Conservation (phyloP, 2,797 vertebrate genomes). For the Platyrinchus mystaceus region DNA sequence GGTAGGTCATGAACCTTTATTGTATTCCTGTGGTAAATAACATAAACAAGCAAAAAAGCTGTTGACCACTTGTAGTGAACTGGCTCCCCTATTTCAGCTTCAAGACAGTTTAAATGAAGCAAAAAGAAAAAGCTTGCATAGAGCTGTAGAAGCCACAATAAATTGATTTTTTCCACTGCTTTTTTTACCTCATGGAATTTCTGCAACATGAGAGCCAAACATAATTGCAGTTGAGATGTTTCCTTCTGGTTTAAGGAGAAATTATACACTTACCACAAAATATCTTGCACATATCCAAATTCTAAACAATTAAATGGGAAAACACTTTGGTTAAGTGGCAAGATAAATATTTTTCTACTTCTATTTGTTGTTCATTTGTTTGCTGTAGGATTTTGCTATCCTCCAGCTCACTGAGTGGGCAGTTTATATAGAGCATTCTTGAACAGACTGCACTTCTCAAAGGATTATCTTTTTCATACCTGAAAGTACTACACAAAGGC, state of each 20-base stretch:
- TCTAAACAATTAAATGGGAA: not conserved
- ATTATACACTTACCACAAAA: not conserved
- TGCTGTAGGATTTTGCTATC: not conserved
- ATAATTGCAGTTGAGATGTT: not conserved
- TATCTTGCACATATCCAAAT: not conserved
- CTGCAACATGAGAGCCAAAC: not conserved
- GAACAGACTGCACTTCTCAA: not conserved
- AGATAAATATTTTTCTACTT: not conserved
- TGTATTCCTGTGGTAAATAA: slow-evolving; percentile 55
- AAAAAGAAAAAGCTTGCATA: slow-evolving; percentile 44
- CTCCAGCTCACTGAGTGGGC: not conserved
- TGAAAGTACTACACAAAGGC: slow-evolving; percentile 9
- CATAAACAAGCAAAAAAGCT: slow-evolving; percentile 48
- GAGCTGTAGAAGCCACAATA: slow-evolving; percentile 32
- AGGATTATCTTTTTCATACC: not conserved
- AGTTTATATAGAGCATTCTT: not conserved
- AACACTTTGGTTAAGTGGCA: not conserved
- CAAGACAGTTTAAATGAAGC: slow-evolving; percentile 46
- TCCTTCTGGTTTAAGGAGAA: not conserved
- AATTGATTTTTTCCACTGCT: slow-evolving; percentile 60
- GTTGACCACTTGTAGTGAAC: slow-evolving; percentile 55
- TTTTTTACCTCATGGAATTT: slow-evolving; percentile 35
- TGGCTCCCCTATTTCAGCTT: slow-evolving; percentile 21
- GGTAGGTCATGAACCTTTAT: slow-evolving; percentile 54
- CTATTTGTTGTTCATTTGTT: not conserved